Evolutionary conservation across 2,888 invertebrate genomes (phyloP), one percentile per base, ranked within the genome.

Genomic region (Dynastes maya): DNA sequence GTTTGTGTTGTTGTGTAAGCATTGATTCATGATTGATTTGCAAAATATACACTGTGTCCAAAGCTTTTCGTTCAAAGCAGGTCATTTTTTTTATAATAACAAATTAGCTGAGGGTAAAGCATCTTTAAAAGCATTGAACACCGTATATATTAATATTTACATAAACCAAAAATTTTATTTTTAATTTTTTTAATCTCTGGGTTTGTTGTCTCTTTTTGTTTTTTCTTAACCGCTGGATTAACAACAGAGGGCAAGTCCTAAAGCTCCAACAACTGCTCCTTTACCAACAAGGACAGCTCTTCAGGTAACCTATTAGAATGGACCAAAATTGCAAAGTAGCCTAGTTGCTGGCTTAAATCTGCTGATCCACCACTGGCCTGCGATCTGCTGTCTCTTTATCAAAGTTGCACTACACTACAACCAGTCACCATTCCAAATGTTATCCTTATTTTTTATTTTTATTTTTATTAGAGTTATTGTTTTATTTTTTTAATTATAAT

Each of bases 221-320:
- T 68, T 51, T 68, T 9, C 51, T 68, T 68, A 40, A 40, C 65
- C 65, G 49, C 68, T 49, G 51, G 29, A 49, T 81, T 84, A 84
- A 85, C 45, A 45, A 45, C 85, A 89, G 87, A 90, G 90, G 86
- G 89, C 90, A 84, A 89, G 90, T 84, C 90, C 91, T 82, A 91
- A 91, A 86, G 90, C 90, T 84, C 88, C 91, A 78, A 89, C 91
- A 78, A 89, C 91, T 86, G 91, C 92, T 82, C 91, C 92, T 82
- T 88, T 92, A 83, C 91, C 91, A 82, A 91, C 92, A 84, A 92
- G 92, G 90, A 91, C 91, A 86, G 91, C 92, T 81, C 90, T 92
- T 79, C 92, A 93, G 92, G 92, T 93, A 92, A 92, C 89, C 88
- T 91, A 90, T 76, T 82, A 79, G 63, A 63, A 79, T 27, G 76